A percentile compares a stretch with the other conserved stretches of the same genome.
Evolutionary conservation across 2,888 invertebrate genomes (phyloP).

Genomic region (Agrochola lota): DNA sequence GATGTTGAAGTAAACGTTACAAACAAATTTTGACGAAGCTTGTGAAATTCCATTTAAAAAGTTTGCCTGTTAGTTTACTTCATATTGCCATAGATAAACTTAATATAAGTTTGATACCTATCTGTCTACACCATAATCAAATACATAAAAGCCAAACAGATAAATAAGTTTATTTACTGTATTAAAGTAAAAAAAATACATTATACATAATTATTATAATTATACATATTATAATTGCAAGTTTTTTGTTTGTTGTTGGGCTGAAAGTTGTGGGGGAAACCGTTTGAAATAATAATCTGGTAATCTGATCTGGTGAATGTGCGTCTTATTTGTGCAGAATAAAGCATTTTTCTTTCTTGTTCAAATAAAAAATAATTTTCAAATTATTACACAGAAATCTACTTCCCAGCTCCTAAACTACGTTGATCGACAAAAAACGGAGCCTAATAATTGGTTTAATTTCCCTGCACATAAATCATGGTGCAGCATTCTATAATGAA

Average conservation of each 20-base stretch:
- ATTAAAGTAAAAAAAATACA: too few relatives aligned
- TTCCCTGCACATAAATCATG: constrained; percentile 68
- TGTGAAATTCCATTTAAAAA: constrained; percentile 16
- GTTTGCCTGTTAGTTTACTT: constrained; percentile 17
- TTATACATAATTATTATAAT: too few relatives aligned
- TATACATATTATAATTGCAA: too few relatives aligned
- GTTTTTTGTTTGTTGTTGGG: too few relatives aligned
- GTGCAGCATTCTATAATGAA: constrained; percentile 65
- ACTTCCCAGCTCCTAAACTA: constrained; percentile 55
- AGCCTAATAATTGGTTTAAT: constrained; percentile 68
- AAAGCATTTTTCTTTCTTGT: too few relatives aligned
- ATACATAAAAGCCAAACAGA: neutral
- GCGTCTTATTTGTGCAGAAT: too few relatives aligned
- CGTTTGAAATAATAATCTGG: too few relatives aligned
- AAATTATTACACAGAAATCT: neutral
- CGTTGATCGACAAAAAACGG: constrained; percentile 57
- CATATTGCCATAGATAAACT: neutral
- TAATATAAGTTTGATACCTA: neutral
- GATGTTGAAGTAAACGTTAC: constrained; percentile 6
- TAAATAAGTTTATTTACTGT: neutral
- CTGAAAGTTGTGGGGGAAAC: too few relatives aligned
- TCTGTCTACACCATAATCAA: neutral
- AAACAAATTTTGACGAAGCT: constrained; percentile 11
- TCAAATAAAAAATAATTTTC: neutral
- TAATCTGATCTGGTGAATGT: too few relatives aligned